Evolutionary conservation across 2,888 invertebrate genomes (phyloP).

Genomic region (Leptogaster cylindrica): DNA sequence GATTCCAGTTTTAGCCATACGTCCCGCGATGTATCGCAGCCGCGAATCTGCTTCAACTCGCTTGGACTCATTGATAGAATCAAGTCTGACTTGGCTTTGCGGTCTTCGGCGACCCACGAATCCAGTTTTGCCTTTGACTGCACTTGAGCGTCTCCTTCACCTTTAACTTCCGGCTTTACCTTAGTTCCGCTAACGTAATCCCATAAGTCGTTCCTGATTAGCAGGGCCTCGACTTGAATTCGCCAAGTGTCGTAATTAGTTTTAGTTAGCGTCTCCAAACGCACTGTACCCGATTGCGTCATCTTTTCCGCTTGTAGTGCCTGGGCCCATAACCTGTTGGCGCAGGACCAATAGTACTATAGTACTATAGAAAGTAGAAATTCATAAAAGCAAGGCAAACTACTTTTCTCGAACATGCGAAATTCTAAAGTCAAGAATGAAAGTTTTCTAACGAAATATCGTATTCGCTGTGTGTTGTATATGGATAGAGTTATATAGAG

Average conservation of each 20-base stretch:
- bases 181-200: background rate
- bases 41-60: conserved; percentile 30
- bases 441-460: no score
- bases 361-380: no score
- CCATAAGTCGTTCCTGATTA: background rate
- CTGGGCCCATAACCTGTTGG: conserved; percentile 19
- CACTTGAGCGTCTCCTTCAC: background rate
- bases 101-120: background rate
- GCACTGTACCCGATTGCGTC: background rate
- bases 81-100: conserved; percentile 33
- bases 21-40: conserved; percentile 35
- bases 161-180: background rate
- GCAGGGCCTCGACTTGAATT: background rate
- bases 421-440: no score
- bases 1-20: conserved; percentile 38
- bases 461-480: no score
- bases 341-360: no score
- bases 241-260: background rate
- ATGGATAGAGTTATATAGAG: no score
- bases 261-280: background rate
- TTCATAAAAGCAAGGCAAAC: no score
- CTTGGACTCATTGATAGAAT: conserved; percentile 43
- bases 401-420: no score
- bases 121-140: background rate
- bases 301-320: background rate